phyloP scores from a whole-genome alignment of 2,797 vertebrate species.

The Epinephelus awoara region DNA sequence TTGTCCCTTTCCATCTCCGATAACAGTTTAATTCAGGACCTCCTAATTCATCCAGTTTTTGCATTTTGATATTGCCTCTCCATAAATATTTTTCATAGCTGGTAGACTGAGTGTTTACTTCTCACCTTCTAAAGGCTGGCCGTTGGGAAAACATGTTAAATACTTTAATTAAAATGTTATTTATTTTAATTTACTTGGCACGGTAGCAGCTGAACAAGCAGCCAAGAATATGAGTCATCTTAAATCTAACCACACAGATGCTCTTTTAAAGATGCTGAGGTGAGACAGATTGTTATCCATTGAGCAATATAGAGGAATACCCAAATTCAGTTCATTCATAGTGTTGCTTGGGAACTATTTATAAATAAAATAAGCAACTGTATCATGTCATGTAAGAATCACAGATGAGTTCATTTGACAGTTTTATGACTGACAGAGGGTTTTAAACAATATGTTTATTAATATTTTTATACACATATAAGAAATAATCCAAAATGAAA shows the following conservation, averaged over 20 bases:
- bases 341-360: not conserved
- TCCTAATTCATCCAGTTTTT: not conserved
- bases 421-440: not conserved
- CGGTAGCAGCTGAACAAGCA: not conserved
- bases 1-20: too few species aligned
- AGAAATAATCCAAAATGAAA: too few species aligned
- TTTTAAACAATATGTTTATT: too few species aligned
- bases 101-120: not conserved
- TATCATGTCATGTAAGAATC: not conserved
- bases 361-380: not conserved
- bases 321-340: not conserved
- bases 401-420: not conserved
- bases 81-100: not conserved
- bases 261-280: conserved; percentile 8
- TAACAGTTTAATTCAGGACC: too few species aligned
- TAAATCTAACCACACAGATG: not conserved
- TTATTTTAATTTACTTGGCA: not conserved
- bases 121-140: not conserved
- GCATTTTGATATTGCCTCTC: not conserved
- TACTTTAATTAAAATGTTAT: not conserved
- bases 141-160: not conserved
- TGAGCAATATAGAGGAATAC: not conserved
- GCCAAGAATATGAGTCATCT: conserved; percentile 21
- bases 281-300: not conserved
- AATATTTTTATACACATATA: too few species aligned